A percentile compares a stretch with the other conserved stretches of the same genome.
phyloP scores from a whole-genome alignment of 2,113 vertebrate species.

The Speoplatyrhinus poulsoni region DNA sequence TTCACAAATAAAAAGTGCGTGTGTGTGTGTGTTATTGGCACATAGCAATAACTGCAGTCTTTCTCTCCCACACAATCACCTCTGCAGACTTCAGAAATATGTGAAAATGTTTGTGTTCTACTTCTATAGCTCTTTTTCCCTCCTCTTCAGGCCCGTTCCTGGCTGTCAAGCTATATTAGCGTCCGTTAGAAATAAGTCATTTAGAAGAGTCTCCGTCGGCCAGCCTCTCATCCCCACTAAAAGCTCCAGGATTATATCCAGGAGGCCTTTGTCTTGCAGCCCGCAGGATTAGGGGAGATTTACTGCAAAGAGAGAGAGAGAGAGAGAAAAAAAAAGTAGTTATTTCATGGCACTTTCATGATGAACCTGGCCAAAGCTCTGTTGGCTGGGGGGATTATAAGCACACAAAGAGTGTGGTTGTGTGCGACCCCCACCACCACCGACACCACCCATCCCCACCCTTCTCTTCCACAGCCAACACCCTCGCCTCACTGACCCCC shows the following conservation, averaged over 20 bases:
- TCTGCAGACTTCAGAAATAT: conserved; percentile 62
- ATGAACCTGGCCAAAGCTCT: conserved; percentile 85
- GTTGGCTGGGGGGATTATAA: conserved; percentile 83
- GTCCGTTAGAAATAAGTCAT: conserved; percentile 85
- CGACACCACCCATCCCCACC: not conserved
- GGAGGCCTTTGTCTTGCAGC: conserved; percentile 81
- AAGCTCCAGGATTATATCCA: conserved; percentile 80
- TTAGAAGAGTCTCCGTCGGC: conserved; percentile 80
- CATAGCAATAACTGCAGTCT: conserved; percentile 11
- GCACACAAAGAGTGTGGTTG: conserved; percentile 81
- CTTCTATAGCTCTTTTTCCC: conserved; percentile 36
- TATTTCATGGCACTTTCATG: conserved; percentile 86
- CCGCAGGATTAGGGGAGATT: conserved; percentile 82
- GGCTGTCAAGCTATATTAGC: conserved; percentile 85
- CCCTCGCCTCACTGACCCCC: conserved; percentile 43
- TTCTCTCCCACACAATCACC: conserved; percentile 53
- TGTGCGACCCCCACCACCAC: conserved; percentile 71
- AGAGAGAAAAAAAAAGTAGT: conserved; percentile 79
- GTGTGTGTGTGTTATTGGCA: not conserved
- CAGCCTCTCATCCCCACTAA: conserved; percentile 79
- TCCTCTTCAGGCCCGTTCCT: conserved; percentile 72
- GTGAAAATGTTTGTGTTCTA: conserved; percentile 71
- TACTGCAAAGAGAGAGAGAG: conserved; percentile 71
- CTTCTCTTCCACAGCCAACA: conserved; percentile 50
- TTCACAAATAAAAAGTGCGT: conserved; percentile 1